Evolutionary conservation across 2,797 vertebrate genomes (phyloP).

Genomic region (Microctenopoma lineatum): DNA sequence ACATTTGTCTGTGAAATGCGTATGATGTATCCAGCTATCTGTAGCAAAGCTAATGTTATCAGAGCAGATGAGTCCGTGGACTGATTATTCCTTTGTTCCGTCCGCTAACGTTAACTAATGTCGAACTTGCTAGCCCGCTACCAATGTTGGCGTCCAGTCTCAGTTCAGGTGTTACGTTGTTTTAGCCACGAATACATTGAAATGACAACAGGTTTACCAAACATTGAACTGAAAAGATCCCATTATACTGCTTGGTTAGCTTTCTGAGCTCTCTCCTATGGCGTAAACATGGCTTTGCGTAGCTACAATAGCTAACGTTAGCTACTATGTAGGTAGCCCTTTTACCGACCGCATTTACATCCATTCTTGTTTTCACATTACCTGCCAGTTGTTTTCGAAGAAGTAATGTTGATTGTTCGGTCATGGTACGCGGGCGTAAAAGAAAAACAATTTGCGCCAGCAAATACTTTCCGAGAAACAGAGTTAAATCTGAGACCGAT

Average conservation of each 20-base stretch:
- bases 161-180: background rate
- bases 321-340: conserved; percentile 37
- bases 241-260: conserved; percentile 48
- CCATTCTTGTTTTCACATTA: conserved; percentile 41
- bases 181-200: background rate
- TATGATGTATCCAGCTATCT: background rate
- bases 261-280: conserved; percentile 42
- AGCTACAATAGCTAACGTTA: conserved; percentile 64
- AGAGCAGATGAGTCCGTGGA: conserved; percentile 53
- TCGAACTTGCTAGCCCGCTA: conserved; percentile 69
- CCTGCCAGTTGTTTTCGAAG: conserved; percentile 88
- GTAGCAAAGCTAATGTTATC: conserved; percentile 30
- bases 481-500: conserved; percentile 38
- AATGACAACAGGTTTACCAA: conserved; percentile 2
- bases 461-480: conserved; percentile 55
- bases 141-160: conserved; percentile 25
- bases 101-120: conserved; percentile 75
- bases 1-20: background rate
- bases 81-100: conserved; percentile 84
- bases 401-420: conserved; percentile 86
- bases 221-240: conserved; percentile 16
- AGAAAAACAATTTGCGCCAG: conserved; percentile 56
- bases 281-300: conserved; percentile 72
- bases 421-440: conserved; percentile 80
- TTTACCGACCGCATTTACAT: conserved; percentile 8